Evolutionary conservation across 1,140 invertebrate genomes (phyloP).

Genomic region (Plectrocnemia conspersa): DNA sequence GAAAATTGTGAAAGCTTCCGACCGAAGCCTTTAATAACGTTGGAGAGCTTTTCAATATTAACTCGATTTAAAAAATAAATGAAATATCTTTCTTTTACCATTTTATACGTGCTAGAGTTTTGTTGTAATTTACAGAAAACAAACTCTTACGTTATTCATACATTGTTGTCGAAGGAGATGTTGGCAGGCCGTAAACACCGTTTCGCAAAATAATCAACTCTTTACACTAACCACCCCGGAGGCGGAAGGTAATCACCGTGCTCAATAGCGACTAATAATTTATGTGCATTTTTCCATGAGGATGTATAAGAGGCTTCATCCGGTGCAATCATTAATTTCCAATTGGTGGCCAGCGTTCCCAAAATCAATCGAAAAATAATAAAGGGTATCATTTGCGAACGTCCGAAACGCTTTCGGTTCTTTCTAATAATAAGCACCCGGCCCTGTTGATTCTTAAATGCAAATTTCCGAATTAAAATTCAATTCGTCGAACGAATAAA

Average conservation of each 20-base stretch:
- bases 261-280: constrained; percentile 8
- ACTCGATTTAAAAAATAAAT: no score
- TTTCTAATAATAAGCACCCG: constrained; percentile 18
- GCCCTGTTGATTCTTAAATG: constrained; percentile 4
- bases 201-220: background rate
- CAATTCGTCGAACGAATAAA: no score
- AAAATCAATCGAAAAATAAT: constrained; percentile 30
- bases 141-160: background rate
- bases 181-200: constrained; percentile 1
- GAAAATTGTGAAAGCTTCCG: no score
- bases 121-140: background rate
- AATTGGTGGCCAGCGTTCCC: background rate
- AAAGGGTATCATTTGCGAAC: constrained; percentile 28
- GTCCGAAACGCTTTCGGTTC: background rate
- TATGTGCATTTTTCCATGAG: constrained; percentile 8
- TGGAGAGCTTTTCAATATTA: no score
- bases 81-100: no score
- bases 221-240: constrained; percentile 6
- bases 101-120: no score
- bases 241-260: background rate
- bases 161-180: background rate
- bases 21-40: no score
- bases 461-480: no score
- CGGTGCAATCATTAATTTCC: no score
- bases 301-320: no score